A percentile compares a stretch with the other conserved stretches of the same genome.
Evolutionary conservation across 2,888 invertebrate genomes (phyloP).

Genomic region (Druceiella hillmani): DNA sequence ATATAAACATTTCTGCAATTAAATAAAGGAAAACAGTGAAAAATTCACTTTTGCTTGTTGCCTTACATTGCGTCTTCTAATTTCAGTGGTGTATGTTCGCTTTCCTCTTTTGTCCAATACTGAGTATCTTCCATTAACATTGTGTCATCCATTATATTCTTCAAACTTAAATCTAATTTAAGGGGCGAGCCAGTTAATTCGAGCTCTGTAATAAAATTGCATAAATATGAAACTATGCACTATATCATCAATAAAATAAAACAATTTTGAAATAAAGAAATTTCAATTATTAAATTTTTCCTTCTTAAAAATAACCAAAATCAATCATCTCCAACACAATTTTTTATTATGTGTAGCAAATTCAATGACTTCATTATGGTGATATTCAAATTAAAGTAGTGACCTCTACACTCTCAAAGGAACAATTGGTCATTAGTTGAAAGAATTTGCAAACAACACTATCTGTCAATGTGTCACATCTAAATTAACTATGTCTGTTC

Average conservation of each 20-base stretch:
- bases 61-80: conserved; percentile 39
- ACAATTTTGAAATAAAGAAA: conserved; percentile 1
- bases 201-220: conserved; percentile 29
- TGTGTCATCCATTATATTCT: conserved; percentile 44
- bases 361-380: too few species aligned
- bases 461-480: too few species aligned
- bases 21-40: not conserved
- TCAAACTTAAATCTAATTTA: conserved; percentile 46
- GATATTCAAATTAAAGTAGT: too few species aligned
- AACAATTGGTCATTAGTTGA: too few species aligned
- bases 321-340: too few species aligned
- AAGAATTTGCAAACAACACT: too few species aligned
- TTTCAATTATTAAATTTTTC: too few species aligned
- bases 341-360: too few species aligned
- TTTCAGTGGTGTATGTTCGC: conserved; percentile 35
- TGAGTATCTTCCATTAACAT: conserved; percentile 42
- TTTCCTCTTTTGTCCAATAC: conserved; percentile 45
- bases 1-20: too few species aligned
- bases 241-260: not conserved
- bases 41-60: not conserved
- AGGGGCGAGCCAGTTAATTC: conserved; percentile 51
- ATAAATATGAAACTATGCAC: conserved; percentile 11
- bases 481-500: too few species aligned
- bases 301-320: too few species aligned
- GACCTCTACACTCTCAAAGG: too few species aligned